phyloP scores from a whole-genome alignment of 2,113 vertebrate genomes.

The Pomatostomus ruficeps region DNA sequence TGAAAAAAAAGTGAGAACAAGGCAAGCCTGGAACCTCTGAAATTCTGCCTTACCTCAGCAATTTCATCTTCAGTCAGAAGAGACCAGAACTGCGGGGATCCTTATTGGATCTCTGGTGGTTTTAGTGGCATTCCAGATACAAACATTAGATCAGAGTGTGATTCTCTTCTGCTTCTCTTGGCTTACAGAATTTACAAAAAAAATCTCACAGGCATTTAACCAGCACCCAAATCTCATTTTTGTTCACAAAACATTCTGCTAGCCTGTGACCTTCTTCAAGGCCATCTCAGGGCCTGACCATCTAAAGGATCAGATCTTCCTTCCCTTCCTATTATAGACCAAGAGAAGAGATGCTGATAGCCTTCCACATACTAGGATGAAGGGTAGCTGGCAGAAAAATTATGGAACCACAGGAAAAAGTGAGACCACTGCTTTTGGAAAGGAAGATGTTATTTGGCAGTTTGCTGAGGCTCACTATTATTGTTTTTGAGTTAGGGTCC shows the following conservation, averaged over 20 bases:
- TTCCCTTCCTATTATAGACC: not conserved
- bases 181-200: not conserved
- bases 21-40: not conserved
- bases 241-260: not conserved
- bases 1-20: not conserved
- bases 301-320: not conserved
- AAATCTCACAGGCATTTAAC: not conserved
- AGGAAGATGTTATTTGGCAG: not conserved
- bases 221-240: not conserved
- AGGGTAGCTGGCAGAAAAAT: not conserved
- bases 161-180: not conserved
- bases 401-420: not conserved
- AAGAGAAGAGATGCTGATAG: not conserved
- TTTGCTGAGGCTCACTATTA: not conserved
- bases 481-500: not conserved
- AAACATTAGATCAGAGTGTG: not conserved
- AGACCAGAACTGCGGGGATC: not conserved
- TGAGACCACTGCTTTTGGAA: not conserved
- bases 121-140: not conserved
- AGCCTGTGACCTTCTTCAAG: not conserved
- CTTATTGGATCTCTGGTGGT: not conserved
- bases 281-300: not conserved
- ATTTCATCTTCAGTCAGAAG: not conserved
- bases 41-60: not conserved
- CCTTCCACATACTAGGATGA: not conserved